Evolutionary conservation across 2,113 vertebrate species (phyloP).

Genomic region (Aleadryas rufinucha): DNA sequence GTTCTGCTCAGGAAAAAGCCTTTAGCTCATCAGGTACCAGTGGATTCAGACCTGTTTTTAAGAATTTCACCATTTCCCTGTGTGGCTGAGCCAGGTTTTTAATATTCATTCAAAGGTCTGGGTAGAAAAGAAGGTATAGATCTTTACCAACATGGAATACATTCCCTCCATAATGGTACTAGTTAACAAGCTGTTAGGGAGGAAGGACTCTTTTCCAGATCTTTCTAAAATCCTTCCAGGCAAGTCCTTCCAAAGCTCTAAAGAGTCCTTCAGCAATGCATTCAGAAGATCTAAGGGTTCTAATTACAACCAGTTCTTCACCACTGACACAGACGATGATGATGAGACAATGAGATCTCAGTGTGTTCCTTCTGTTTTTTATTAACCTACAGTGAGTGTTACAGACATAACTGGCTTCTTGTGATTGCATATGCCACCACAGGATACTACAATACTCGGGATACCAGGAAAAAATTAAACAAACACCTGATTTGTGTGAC

Average conservation of each 20-base stretch:
- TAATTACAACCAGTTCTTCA: slow-evolving; percentile 9
- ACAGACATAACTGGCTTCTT: not conserved
- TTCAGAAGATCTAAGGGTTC: not conserved
- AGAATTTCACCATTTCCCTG: not conserved
- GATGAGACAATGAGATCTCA: slow-evolving; percentile 1
- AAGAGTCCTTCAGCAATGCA: not conserved
- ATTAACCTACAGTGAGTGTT: not conserved
- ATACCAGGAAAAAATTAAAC: not conserved
- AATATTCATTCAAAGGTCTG: not conserved
- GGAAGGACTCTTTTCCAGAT: not conserved
- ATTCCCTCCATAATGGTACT: not conserved
- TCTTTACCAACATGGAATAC: not conserved
- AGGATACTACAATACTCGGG: not conserved
- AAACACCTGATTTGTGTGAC: not conserved
- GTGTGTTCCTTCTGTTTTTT: not conserved
- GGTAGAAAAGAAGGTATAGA: not conserved
- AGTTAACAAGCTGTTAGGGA: not conserved
- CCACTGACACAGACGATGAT: not conserved
- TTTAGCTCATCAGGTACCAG: not conserved
- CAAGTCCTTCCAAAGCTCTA: not conserved
- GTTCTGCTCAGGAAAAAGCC: not conserved
- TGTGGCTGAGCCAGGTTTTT: not conserved
- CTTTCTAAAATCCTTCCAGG: not conserved
- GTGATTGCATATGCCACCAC: not conserved
- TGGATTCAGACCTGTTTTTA: not conserved